Evolutionary conservation across 2,797 vertebrate genomes (phyloP).

Genomic region (Bradypodion ventrale): DNA sequence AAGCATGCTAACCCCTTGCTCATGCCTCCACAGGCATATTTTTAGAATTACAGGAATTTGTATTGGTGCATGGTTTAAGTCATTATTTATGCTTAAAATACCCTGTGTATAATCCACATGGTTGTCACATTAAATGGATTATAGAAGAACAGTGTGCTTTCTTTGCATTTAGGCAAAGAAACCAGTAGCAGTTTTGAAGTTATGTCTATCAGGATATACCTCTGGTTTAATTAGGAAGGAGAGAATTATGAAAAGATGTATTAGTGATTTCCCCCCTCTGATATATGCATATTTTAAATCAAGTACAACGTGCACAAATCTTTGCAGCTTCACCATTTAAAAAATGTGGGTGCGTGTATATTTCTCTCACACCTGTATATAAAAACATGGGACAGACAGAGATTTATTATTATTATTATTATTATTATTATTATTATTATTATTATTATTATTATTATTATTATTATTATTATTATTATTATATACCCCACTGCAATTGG

Average conservation of each 20-base stretch:
- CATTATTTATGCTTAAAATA: constrained; percentile 52
- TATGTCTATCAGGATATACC: constrained; percentile 32
- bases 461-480: too few relatives aligned
- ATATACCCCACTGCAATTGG: too few relatives aligned
- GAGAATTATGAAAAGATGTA: not conserved
- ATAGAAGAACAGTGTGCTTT: constrained; percentile 57
- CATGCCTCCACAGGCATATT: constrained; percentile 69
- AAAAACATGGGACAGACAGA: too few relatives aligned
- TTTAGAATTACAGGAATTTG: constrained; percentile 72
- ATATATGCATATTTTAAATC: not conserved
- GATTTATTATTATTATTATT: too few relatives aligned
- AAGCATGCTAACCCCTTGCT: constrained; percentile 55
- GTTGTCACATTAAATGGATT: constrained; percentile 56
- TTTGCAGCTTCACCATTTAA: not conserved
- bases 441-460: too few relatives aligned
- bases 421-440: too few relatives aligned
- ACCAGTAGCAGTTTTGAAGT: constrained; percentile 50
- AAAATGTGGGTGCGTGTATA: too few relatives aligned
- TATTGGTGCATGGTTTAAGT: constrained; percentile 64
- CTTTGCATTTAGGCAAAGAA: constrained; percentile 52
- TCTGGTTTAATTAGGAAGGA: constrained; percentile 13
- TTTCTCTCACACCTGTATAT: too few relatives aligned
- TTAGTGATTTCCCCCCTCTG: not conserved
- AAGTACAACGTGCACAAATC: not conserved
- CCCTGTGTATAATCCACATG: constrained; percentile 56